Evolutionary conservation across 2,888 invertebrate genomes (phyloP), one percentile per base, ranked within the genome.

Genomic region (Orchestes rusci): DNA sequence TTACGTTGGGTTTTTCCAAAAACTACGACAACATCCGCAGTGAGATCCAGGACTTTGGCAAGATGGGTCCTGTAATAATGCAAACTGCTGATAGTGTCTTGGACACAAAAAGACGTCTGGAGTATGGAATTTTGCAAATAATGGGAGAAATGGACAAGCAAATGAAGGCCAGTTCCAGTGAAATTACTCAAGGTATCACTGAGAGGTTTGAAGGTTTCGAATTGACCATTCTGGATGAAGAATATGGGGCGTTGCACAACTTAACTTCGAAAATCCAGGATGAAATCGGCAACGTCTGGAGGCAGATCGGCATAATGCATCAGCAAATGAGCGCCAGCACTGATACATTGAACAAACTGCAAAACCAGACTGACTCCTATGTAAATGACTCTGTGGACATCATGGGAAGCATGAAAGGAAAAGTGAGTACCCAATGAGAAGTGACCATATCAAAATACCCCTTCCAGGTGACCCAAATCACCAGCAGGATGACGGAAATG

Each of bases 301-400:
- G 89, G 16, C 91, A 90, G 66, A 90, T 92, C 56, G 88, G 89
- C 51, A 82, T 86, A 43, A 87, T 92, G 86, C 82, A 86, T 65
- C 80, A 82, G 58, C 87, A 90, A 63, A 79, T 92, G 60, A 80
- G 79, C 19, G 79, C 80, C 47, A 88, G 81, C 60, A 82, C 84
- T 34, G 77, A 76, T 29, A 75, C 84, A 2, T 68, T 92, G n/a
- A 82, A 82, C 49, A 79, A 80, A 53, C 75, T 92, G 28, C 80
- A 85, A 70, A 76, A 79, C 56, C 84, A 84, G 64, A 86, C 88
- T 5, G 82, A 83, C 57, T 72, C 74, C 38, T 89, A 88, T 62
- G 84, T 88, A 8, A 90, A 86, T 62, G 85, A 82, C 42, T 87
- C 85, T 20, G 71, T 83, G 27, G 73, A 73, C 31, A 82, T 82